Conservation (phyloP, 2,888 invertebrate species). For the Philereme vetulata region DNA sequence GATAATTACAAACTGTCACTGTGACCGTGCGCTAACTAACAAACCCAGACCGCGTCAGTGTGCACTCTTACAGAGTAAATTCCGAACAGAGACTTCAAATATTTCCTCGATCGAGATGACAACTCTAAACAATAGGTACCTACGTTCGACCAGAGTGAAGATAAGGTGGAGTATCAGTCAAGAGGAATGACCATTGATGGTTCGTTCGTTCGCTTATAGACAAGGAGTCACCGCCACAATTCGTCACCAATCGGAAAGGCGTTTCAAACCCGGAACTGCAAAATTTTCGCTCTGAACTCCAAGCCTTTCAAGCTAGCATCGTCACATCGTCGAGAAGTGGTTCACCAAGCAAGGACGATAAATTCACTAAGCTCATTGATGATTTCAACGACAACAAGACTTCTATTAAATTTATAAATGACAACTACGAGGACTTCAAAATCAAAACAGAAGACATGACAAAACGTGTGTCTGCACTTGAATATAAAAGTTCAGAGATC, state of each 20-base stretch:
- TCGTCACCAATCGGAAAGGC: neutral
- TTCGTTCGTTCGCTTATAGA: constrained; percentile 3
- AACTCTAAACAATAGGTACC: neutral
- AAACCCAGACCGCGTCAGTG: too few species aligned
- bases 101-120: too few species aligned
- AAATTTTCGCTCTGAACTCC: neutral
- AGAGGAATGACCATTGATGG: constrained; percentile 7
- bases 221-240: constrained; percentile 2
- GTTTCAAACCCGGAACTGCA: neutral
- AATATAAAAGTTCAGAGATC: too few species aligned
- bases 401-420: constrained; percentile 2
- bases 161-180: neutral
- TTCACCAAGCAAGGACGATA: constrained; percentile 1
- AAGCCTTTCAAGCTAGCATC: neutral
- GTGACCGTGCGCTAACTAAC: too few species aligned
- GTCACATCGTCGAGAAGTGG: neutral
- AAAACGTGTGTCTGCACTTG: constrained; percentile 1
- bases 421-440: constrained; percentile 1
- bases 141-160: neutral
- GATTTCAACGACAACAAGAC: constrained; percentile 1
- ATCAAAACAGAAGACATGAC: neutral
- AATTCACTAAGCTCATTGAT: constrained; percentile 1
- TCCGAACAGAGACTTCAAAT: too few species aligned
- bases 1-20: too few species aligned
- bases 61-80: too few species aligned